Evolutionary conservation across 2,888 invertebrate species (phyloP).

Genomic region (Lysandra coridon): DNA sequence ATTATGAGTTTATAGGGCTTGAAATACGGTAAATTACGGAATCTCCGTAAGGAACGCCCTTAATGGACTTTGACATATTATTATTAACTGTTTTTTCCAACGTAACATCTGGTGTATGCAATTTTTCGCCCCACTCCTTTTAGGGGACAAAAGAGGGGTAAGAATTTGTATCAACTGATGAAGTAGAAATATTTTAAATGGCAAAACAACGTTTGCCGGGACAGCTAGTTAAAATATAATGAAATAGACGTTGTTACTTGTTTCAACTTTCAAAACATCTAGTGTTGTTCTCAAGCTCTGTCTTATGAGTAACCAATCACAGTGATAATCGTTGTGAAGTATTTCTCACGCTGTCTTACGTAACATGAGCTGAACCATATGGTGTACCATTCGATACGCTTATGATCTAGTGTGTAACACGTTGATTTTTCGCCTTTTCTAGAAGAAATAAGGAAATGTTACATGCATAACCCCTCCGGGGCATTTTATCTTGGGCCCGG

Average conservation of each 20-base stretch:
- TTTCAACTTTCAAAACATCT: neutral
- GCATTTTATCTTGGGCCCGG: neutral
- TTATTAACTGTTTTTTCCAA: no score
- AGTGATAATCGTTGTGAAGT: conserved; percentile 23
- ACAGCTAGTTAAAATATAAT: no score
- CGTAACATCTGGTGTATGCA: no score
- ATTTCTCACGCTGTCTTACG: conserved; percentile 29
- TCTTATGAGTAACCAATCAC: neutral
- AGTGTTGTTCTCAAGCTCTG: neutral
- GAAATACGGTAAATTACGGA: no score
- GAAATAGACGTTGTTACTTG: neutral
- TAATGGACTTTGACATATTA: no score
- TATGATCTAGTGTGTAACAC: conserved; percentile 3
- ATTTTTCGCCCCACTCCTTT: no score
- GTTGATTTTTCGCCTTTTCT: neutral
- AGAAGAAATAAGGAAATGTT: neutral
- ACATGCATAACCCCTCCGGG: neutral
- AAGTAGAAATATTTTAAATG: no score
- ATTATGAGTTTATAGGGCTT: no score
- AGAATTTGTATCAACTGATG: no score
- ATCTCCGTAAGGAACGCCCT: no score
- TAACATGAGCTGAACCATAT: conserved; percentile 22
- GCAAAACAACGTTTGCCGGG: no score
- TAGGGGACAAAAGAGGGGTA: no score
- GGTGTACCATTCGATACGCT: conserved; percentile 16